Evolutionary conservation across 2,113 vertebrate species (phyloP), one percentile per base, ranked within the genome.

Genomic region (Psittacula cyanocephala): DNA sequence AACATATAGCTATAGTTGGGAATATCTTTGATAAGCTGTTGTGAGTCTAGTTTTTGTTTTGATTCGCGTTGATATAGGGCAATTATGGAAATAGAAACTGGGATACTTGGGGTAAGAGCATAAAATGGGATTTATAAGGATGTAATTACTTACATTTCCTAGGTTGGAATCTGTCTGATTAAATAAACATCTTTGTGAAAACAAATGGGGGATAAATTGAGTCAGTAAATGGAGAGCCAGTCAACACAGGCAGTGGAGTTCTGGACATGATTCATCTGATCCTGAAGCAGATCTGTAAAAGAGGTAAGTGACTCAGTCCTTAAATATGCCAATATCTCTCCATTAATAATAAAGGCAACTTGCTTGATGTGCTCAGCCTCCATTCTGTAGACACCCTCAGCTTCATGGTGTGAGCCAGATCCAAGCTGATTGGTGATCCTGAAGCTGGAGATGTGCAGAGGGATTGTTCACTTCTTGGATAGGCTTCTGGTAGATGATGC

Each of bases 111-210:
- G 19, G 22, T 63, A 81, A 79, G 39, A 89, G 47, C 60, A 84
- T 33, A 49, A 96, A 79, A 81, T 50, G 25, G 28, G 50, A 78
- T 11, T 8, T 70, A 65, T 49, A 62, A 77, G 65, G 41, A 84
- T 41, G 46, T 78, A 57, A 81, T 86, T 81, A 89, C 50, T 81
- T 94, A 60, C n/a, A 47, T 93, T 95, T 93, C 57, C 75, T 65
- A 86, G 9, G 10, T 37, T 76, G 62, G 52, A 92, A 64, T 86
- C 69, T 22, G 80, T 91, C 63, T 90, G 79, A 93, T 93, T 93
- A 96, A 95, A 94, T 89, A 92, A 96, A 82, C 41, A 80, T 72
- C 75, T 85, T 57, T 72, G 49, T 84, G 81, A 89, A 96, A 95
- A 89, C 1, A 44, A 92, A 91, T 41, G 67, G 37, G 19, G 63